Base-by-base conservation (phyloP, 2,888 invertebrate genomes). In the Chymomyza amoena region DNA sequence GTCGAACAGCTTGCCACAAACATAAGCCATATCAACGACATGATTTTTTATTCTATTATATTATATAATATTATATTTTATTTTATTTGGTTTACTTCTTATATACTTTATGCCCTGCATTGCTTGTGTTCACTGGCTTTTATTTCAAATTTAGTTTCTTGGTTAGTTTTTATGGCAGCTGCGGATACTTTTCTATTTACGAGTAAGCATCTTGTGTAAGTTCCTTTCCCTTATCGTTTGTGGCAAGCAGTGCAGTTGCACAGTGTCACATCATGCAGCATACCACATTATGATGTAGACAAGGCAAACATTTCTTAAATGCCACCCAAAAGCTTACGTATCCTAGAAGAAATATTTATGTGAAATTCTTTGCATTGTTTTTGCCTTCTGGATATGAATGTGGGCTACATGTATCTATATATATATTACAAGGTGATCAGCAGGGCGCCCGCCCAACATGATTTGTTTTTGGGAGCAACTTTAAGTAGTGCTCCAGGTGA, bases 111-210 rank as follows among this genome's bases (percentile, higher is more conserved):
- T 60, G n/a, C 39, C 25, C 0, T 36, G 20, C 16, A 13, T 67
- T 57, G 56, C 13, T 18, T 36, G 18, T 59, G 39, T 51, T 52
- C 32, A 13, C 56, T 28, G 57, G 57, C 28, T 52, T 45, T 50
- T 51, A 28, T 25, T 20, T 28, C 51, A 75, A 77, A 73, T 62
- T 69, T 81, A 45, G 52, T 66, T 76, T 63, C 62, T 66, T 74
- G 77, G 73, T 61, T 66, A 39, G 63, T 59, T 52, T 39, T 20
- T 25, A 7, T 4, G 54, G 32, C 73, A 76, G 66, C 68, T 71
- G 56, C 68, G 72, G 70, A 74, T 69, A 72, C 76, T 74, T 45
- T 32, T 32, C 6, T 32, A 32, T 6, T 7, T 1, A 32, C 6
- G 32, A 7, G 32, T 32, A 32, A 32, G 9, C 7, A 32, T 32